These are phyloP conservation scores for Trididemnum clinides DNA, from an alignment of 23 tunicate genomes.

Conservation along the genomic window DNA sequence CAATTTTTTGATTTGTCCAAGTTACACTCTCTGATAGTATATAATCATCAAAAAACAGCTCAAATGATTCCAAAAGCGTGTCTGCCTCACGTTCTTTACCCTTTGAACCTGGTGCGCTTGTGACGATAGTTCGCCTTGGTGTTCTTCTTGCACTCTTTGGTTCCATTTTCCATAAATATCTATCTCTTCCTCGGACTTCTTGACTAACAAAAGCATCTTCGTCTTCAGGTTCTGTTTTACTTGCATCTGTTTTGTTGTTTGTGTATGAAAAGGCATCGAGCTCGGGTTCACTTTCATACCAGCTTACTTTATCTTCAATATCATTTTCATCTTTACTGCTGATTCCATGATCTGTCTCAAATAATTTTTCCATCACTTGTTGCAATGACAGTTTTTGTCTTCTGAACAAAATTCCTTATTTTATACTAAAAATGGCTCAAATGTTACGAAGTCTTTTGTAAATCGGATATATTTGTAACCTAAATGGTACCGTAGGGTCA, in stretches of 20 bases:
- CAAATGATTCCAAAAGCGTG: constrained; percentile 18
- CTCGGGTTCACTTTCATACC: constrained; percentile 30
- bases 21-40: constrained; percentile 3
- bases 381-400: background rate
- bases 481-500: background rate
- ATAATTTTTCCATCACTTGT: background rate
- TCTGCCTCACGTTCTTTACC: constrained; percentile 2
- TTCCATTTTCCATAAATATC: constrained; percentile 16
- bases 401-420: background rate
- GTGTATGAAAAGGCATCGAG: background rate
- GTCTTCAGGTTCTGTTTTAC: constrained; percentile 6
- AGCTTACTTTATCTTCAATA: constrained; percentile 1
- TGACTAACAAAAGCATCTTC: background rate
- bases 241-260: constrained; percentile 13
- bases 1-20: constrained; percentile 20
- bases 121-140: constrained; percentile 20
- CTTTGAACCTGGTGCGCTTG: constrained; percentile 6
- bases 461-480: background rate
- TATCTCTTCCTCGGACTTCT: constrained; percentile 25
- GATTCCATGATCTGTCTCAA: background rate
- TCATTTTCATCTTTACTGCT: constrained; percentile 17
- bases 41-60: constrained; percentile 27
- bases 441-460: background rate
- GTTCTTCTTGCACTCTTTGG: constrained; percentile 25
- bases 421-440: background rate